Percentiles rank a stretch among this genome's conserved stretches.
phyloP scores from a whole-genome alignment of 2,113 vertebrate species.

The Protobothrops flavoviridis region DNA sequence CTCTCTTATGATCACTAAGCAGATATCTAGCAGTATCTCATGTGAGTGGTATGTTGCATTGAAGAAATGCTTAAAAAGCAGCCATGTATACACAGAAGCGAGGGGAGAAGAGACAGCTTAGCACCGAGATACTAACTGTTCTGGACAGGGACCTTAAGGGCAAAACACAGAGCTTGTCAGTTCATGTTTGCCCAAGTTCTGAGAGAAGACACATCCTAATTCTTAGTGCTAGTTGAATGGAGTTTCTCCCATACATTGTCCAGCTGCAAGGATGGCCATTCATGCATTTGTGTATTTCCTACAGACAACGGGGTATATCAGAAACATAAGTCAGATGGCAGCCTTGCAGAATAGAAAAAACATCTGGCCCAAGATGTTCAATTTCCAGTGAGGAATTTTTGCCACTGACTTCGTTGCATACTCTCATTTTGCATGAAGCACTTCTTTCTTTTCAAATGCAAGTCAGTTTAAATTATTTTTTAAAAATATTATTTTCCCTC shows the following conservation, averaged over 20 bases:
- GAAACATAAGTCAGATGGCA: conserved; percentile 62
- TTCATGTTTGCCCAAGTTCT: conserved; percentile 58
- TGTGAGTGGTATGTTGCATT: background rate
- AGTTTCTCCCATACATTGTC: conserved; percentile 54
- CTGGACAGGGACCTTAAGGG: conserved; percentile 68
- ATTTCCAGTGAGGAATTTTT: conserved; percentile 57
- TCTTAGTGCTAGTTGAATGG: conserved; percentile 58
- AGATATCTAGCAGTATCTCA: background rate
- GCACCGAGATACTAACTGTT: conserved; percentile 46
- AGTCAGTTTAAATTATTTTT: conserved; percentile 56
- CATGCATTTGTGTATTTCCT: conserved; percentile 59
- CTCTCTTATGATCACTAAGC: background rate
- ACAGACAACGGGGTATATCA: conserved; percentile 56
- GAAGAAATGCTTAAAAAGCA: conserved; percentile 20
- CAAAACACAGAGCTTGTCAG: conserved; percentile 70
- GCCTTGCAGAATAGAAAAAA: conserved; percentile 53
- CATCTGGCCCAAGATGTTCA: conserved; percentile 51
- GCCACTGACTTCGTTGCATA: conserved; percentile 56
- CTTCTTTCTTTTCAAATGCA: conserved; percentile 59
- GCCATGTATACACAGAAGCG: conserved; percentile 14
- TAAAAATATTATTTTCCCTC: conserved; percentile 41
- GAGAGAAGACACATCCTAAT: conserved; percentile 63
- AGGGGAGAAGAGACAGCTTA: conserved; percentile 1
- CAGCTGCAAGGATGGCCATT: conserved; percentile 46
- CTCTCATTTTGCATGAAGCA: conserved; percentile 57